Conservation (phyloP, 1,140 invertebrate genomes). For the Lepidurus packardi region DNA sequence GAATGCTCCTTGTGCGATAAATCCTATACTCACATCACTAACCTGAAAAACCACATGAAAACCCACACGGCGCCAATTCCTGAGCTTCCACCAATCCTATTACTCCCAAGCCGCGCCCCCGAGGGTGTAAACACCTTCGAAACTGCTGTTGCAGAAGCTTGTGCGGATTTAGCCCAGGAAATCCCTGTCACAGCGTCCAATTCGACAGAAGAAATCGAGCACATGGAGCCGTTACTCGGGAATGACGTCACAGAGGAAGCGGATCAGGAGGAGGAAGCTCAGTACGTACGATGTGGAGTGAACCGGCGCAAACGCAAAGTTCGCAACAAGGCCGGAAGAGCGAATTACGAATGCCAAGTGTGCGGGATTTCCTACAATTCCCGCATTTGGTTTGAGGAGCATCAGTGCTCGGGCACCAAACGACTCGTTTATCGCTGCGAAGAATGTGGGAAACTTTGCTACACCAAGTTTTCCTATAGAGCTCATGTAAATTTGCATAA, state of each 20-base stretch:
- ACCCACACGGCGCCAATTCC: background rate
- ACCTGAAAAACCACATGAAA: background rate
- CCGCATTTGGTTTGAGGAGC: background rate
- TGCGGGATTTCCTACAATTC: background rate
- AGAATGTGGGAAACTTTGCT: background rate
- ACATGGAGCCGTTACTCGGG: background rate
- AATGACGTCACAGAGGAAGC: background rate
- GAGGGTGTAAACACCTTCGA: background rate
- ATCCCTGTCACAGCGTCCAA: background rate
- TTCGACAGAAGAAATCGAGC: background rate
- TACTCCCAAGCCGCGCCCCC: background rate
- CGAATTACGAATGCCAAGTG: conserved; percentile 1
- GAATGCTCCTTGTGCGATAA: background rate
- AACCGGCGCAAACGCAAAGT: background rate
- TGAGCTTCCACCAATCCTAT: background rate
- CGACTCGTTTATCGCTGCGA: background rate
- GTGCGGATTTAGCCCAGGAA: background rate
- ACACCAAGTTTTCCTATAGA: background rate
- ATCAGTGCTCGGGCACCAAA: background rate
- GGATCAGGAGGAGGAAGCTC: background rate
- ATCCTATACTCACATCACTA: background rate
- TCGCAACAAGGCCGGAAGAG: background rate
- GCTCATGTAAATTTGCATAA: background rate
- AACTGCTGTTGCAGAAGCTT: background rate
- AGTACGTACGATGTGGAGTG: background rate